Conservation (phyloP, 2,888 invertebrate genomes). For the Theristus sp. region DNA sequence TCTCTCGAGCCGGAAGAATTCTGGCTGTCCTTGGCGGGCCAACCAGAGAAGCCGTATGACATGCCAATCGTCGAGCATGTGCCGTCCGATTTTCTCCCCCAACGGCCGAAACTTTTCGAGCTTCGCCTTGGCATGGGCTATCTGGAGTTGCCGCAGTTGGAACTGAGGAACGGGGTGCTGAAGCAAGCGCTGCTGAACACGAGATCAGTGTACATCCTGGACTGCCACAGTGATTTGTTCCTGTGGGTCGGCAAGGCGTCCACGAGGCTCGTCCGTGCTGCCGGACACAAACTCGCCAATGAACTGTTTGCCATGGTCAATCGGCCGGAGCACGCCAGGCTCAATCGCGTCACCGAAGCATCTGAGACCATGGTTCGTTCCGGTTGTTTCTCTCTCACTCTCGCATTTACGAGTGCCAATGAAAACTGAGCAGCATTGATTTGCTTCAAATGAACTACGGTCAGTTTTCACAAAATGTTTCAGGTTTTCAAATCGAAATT, state of each 20-base stretch:
- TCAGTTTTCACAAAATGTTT: too few species aligned
- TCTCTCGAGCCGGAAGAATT: conserved; percentile 66
- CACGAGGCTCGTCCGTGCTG: conserved; percentile 63
- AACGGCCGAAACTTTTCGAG: conserved; percentile 54
- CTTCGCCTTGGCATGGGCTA: conserved; percentile 76
- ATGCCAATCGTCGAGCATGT: conserved; percentile 43
- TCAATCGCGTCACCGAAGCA: conserved; percentile 38
- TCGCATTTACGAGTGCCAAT: too few species aligned
- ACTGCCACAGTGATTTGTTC: conserved; percentile 52
- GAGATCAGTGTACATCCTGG: conserved; percentile 83
- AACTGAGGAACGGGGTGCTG: conserved; percentile 41
- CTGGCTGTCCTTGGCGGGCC: conserved; percentile 47
- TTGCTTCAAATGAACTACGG: too few species aligned
- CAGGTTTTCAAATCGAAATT: conserved; percentile 81
- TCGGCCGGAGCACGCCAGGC: conserved; percentile 61
- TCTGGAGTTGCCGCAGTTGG: conserved; percentile 69
- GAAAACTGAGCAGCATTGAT: too few species aligned
- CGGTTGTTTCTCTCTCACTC: too few species aligned
- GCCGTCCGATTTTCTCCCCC: conserved; percentile 45
- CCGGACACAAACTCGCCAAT: conserved; percentile 85
- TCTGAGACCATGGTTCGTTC: conserved; percentile 3
- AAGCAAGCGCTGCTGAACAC: conserved; percentile 59
- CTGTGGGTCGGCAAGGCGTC: conserved; percentile 80
- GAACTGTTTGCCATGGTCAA: conserved; percentile 82
- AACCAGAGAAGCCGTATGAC: neutral